A percentile compares a stretch with the other conserved stretches of the same genome.
phyloP scores from a whole-genome alignment of 2,113 vertebrate genomes.

The Hippocampus guttulatus region DNA sequence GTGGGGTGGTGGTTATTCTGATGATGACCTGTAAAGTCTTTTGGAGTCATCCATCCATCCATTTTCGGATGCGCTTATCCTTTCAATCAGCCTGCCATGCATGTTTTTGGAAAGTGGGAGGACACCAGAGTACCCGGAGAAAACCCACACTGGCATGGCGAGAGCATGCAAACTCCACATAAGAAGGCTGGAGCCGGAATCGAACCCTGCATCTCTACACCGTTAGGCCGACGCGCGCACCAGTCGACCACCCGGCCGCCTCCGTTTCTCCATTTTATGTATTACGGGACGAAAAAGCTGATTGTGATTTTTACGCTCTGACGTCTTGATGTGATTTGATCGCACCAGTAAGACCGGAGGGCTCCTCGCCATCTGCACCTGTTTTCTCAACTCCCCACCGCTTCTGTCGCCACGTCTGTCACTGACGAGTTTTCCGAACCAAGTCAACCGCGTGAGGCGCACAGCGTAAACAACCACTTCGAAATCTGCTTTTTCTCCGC shows the following conservation, averaged over 20 bases:
- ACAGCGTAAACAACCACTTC: neutral
- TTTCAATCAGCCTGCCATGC: too few species aligned
- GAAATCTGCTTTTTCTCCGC: neutral
- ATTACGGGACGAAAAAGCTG: neutral
- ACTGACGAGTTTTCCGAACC: neutral
- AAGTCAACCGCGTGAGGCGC: neutral
- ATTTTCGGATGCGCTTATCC: too few species aligned
- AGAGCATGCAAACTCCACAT: too few species aligned
- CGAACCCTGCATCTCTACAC: too few species aligned
- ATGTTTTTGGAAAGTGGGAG: too few species aligned
- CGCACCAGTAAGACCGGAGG: neutral
- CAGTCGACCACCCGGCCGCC: too few species aligned
- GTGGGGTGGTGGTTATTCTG: neutral
- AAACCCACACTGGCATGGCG: too few species aligned
- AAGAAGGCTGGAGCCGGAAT: too few species aligned
- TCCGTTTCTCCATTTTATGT: neutral
- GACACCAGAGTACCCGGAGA: too few species aligned
- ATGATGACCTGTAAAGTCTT: conserved; percentile 25
- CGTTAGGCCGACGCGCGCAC: too few species aligned
- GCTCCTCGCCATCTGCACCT: neutral
- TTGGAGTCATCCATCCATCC: neutral
- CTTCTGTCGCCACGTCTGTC: conserved; percentile 3
- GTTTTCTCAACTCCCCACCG: neutral
- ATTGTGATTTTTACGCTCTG: neutral
- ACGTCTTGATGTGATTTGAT: neutral